These are phyloP conservation scores for Folsomia candida DNA, from an alignment of 2,888 invertebrate species.

Conservation along the genomic window DNA sequence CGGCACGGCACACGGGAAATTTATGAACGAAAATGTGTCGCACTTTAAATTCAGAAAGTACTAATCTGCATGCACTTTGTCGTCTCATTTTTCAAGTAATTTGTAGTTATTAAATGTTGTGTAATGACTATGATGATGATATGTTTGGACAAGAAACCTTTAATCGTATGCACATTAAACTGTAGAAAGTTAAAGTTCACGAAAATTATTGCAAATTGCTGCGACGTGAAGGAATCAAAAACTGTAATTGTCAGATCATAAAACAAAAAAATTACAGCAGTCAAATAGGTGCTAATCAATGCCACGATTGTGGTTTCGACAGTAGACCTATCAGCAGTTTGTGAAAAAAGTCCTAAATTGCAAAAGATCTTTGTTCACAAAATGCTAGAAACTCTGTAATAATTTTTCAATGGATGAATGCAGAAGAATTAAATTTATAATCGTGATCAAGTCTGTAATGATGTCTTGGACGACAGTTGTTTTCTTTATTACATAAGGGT, in stretches of 20 bases:
- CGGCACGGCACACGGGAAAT: slow-evolving; percentile 11
- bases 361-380: not conserved
- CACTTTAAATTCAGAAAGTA: slow-evolving; percentile 9
- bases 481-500: not conserved
- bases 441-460: not conserved
- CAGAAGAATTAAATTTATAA: not conserved
- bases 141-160: slow-evolving; percentile 28
- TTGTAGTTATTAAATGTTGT: slow-evolving; percentile 27
- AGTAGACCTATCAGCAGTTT: not conserved
- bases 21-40: not conserved
- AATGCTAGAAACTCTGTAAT: not conserved
- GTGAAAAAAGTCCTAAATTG: not conserved
- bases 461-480: not conserved
- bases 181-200: not conserved
- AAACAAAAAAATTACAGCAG: slow-evolving; percentile 1
- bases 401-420: not conserved
- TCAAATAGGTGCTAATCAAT: slow-evolving; percentile 1
- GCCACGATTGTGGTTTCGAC: not conserved
- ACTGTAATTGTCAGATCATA: not conserved
- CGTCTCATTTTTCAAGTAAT: slow-evolving; percentile 31
- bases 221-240: slow-evolving; percentile 4
- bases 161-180: too few species aligned
- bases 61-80: slow-evolving; percentile 34
- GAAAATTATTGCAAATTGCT: slow-evolving; percentile 13
- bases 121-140: slow-evolving; percentile 37